A percentile compares a stretch with the other conserved stretches of the same genome.
phyloP scores from a whole-genome alignment of 1,140 invertebrate genomes.

The Pogonomyrmex californicus region DNA sequence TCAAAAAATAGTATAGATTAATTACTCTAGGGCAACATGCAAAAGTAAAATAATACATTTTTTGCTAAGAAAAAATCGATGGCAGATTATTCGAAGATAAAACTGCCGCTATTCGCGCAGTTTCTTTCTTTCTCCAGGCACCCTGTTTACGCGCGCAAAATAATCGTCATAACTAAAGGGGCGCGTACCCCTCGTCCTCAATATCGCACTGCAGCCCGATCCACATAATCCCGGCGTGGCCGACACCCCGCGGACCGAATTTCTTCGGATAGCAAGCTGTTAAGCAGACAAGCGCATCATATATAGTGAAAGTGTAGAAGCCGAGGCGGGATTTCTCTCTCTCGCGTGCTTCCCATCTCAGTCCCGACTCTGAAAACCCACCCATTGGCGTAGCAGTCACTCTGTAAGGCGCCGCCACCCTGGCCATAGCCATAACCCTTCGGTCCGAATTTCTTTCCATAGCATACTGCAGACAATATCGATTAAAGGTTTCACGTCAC shows the following conservation, averaged over 20 bases:
- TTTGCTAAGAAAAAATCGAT: conserved; percentile 5
- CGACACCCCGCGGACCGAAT: conserved; percentile 94
- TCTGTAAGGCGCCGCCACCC: conserved; percentile 96
- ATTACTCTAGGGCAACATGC: not conserved
- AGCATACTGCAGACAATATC: conserved; percentile 92
- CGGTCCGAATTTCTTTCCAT: conserved; percentile 97
- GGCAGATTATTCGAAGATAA: conserved; percentile 13
- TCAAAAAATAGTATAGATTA: not conserved
- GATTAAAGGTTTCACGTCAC: conserved; percentile 79
- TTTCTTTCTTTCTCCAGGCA: conserved; percentile 16
- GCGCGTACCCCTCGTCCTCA: conserved; percentile 87
- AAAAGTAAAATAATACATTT: not conserved
- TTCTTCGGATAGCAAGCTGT: conserved; percentile 91
- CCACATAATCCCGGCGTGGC: conserved; percentile 91
- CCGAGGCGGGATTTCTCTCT: conserved; percentile 79
- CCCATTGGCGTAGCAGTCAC: conserved; percentile 93
- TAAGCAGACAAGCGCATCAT: conserved; percentile 87
- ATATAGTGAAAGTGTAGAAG: conserved; percentile 83
- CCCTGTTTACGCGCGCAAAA: conserved; percentile 44
- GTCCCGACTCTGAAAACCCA: conserved; percentile 86
- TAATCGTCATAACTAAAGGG: conserved; percentile 73
- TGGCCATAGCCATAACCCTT: conserved; percentile 98
- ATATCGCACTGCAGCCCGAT: conserved; percentile 88
- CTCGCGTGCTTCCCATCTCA: conserved; percentile 74
- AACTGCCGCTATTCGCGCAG: not conserved